Base-by-base conservation (phyloP, 2,113 vertebrate genomes). In the Myiozetetes cayanensis region DNA sequence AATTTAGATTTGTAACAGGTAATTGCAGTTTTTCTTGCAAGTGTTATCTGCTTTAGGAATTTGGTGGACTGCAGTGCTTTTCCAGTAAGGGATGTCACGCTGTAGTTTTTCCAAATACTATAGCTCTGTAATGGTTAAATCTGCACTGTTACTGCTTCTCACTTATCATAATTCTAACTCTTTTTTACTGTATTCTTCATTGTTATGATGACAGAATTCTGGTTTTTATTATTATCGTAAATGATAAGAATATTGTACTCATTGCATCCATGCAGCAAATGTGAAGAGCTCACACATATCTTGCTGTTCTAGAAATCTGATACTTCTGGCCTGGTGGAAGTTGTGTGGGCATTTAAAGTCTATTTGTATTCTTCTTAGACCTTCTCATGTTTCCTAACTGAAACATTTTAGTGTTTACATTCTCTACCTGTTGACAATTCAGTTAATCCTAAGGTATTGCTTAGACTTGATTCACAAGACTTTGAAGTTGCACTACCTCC, bases 31-130 rank as follows among this genome's bases (percentile, higher is more conserved):
- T 71, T 67, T 91, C 37, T 73, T 92, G n/a, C 12, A 56, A 72
- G 8, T 37, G 8, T 58, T 88, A 75, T 12, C 14, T 68, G 12
- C 31, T 61, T 79, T 47, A 46, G 37, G 18, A 50, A 11, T 66
- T 24, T 47, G 8, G 4, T 56, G 30, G 33, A 66, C 6, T 30
- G 39, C 23, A 35, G 8, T 35, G 22, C n/a, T 67, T 86, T 91
- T 76, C 16, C 2, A 2, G 8, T 33, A 63, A 53, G 9, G 1
- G 22, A 4, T 55, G 15, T n/a, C 3, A 9, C 20, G 2, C 2
- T 46, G 0, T 74, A 23, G 0, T 41, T 53, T 83, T 92, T 59
- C 20, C 10, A 37, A 9, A 15, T 92, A 41, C 11, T 59, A 0
- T 74, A 24, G 8, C 28, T 86, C 4, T 3, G 0, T 82, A 62